Evolutionary conservation across 2,797 vertebrate species (phyloP).

Genomic region (Decapterus maruadsi): DNA sequence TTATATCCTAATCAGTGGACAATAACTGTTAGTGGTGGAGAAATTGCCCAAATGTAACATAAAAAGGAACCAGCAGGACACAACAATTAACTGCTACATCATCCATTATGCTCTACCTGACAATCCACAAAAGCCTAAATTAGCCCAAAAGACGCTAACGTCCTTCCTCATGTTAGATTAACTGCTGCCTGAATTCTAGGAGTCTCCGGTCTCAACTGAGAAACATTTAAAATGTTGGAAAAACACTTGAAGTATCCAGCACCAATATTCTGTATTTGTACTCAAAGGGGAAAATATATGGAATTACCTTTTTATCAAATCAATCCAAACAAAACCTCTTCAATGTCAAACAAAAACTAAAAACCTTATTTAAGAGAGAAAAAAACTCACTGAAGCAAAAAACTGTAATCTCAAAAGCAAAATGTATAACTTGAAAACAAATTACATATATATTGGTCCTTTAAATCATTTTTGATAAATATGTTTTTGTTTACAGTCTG

Average conservation of each 20-base stretch:
- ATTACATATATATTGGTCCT: too few relatives aligned
- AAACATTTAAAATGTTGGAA: slow-evolving; percentile 1
- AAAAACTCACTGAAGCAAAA: too few relatives aligned
- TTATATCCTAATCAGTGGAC: not conserved
- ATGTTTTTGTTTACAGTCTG: too few relatives aligned
- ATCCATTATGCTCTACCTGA: slow-evolving; percentile 5
- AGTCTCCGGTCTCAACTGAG: slow-evolving; percentile 5
- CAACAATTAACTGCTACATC: not conserved
- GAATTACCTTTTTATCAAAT: too few relatives aligned
- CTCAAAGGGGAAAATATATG: not conserved
- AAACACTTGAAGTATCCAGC: slow-evolving; percentile 28
- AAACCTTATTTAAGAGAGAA: too few relatives aligned
- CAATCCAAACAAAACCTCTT: too few relatives aligned
- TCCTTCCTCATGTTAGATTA: not conserved
- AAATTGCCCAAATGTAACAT: slow-evolving; percentile 21
- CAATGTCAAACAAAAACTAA: too few relatives aligned
- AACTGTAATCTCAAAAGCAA: too few relatives aligned
- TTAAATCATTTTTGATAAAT: too few relatives aligned
- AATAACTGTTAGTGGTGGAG: not conserved
- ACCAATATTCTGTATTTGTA: slow-evolving; percentile 5
- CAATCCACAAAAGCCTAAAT: slow-evolving; percentile 7
- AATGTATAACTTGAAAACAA: too few relatives aligned
- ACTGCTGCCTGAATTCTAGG: not conserved
- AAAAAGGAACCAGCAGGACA: not conserved
- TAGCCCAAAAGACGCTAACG: not conserved